Base-by-base conservation (phyloP, 2,888 invertebrate species). In the Lasioglossum figueresi region DNA sequence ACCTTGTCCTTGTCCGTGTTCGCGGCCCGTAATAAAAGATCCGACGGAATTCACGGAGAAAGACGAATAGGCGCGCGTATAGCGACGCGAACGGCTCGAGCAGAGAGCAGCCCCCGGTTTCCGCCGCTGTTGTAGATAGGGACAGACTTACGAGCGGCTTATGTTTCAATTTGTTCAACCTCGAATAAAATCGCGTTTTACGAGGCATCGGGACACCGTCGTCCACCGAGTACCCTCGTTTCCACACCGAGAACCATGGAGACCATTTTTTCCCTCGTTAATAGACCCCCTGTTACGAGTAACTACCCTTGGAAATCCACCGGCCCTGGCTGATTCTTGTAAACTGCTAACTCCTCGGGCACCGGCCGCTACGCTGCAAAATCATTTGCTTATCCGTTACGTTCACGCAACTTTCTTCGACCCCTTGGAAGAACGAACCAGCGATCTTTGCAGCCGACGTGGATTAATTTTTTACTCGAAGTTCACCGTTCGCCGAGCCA, bases 101-200 rank as follows among this genome's bases (percentile, higher is more conserved):
- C 43, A 45, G 68, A 43, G 45, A 40, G 37, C n/a, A 40, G 31
- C 70, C 56, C 52, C 70, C 70, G 56, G 81, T 75, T 79, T 77
- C 40, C 59, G 74, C 63, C 23, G 40, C 83, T 37, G 37, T 68
- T 37, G 82, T 79, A 84, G 86, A 89, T 88, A 84, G 86, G 89
- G 79, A 83, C 77, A 88, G 89, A 87, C 91, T 91, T 92, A 91
- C 89, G 91, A 90, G 89, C 90, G 91, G 92, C 91, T 91, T 91
- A 91, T 90, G 90, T 91, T 91, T 91, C 91, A 91, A 91, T 91
- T 91, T 91, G 92, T 89, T 89, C 91, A 85, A 86, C 85, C 90
- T 81, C 88, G 89, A 91, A 92, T 91, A 92, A 91, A 92, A 91
- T 90, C 88, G 82, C 85, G 86, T 88, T 91, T 92, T 92, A 91